Base-by-base conservation (phyloP, 1,140 invertebrate genomes). In the Ooceraea biroi region DNA sequence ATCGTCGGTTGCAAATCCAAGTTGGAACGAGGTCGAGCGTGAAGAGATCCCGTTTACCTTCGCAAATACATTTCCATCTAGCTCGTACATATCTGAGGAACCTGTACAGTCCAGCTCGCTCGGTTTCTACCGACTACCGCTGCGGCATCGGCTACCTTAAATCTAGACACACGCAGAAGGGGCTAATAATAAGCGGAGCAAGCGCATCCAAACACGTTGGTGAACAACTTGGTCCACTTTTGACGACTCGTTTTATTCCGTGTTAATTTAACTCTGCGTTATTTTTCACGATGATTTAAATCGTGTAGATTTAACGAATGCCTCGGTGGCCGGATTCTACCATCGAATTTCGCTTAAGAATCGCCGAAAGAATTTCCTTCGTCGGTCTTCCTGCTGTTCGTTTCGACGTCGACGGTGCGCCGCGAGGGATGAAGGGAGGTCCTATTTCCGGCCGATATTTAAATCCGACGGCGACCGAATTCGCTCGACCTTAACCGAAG, bases 31-130 rank as follows among this genome's bases (percentile, higher is more conserved):
- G 73, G 44, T 78, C 83, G 71, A 72, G 83, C 73, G 74, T 72
- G 72, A 83, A 63, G 71, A 78, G 72, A 88, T 88, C 85, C 80
- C 76, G 87, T 82, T 88, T 87, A 88, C 86, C 87, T 88, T 88
- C 86, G 87, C 72, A 50, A 74, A 69, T 83, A 84, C 63, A 69
- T 82, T 86, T 85, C 83, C 71, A 87, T 65, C 76, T 74, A 69
- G 41, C 25, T 52, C 55, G 50, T 68, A 61, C 30, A 69, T 86
- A 86, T 65, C 72, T 55, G 65, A 61, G 46, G 52, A 77, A 78
- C 84, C 65, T 55, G 86, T 80, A 74, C 55, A 52, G 52, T 84
- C 85, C 30, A 58, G 85, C 71, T 86, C 63, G 48, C 44, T 84
- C 66, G 60, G 76, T 87, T 84, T 84, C 85, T 36, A 41, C 36